Percentiles rank a stretch among this genome's conserved stretches.
Conservation (phyloP, 2,888 invertebrate species). For the Saturnia pavonia region DNA sequence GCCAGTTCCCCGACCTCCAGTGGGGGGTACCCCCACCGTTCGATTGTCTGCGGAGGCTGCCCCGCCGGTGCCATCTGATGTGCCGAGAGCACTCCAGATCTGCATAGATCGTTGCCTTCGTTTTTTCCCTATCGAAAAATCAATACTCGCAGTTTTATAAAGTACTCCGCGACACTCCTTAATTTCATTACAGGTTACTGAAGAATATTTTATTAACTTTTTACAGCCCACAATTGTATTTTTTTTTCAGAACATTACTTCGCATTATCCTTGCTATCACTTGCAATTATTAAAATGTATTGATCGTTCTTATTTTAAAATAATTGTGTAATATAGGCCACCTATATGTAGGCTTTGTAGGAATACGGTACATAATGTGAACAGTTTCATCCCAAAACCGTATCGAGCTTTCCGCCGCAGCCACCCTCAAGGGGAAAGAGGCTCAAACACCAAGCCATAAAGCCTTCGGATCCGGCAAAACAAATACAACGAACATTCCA, state of each 20-base stretch:
- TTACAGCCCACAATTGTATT: not conserved
- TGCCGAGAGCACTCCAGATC: constrained; percentile 82
- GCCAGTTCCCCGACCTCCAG: constrained; percentile 72
- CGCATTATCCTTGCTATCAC: not conserved
- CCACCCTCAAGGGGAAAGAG: constrained; percentile 77
- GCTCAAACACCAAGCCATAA: constrained; percentile 77
- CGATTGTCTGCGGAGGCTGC: constrained; percentile 82
- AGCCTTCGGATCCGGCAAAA: constrained; percentile 79
- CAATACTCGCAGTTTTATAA: constrained; percentile 78
- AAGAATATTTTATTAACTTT: not conserved
- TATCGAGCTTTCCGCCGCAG: constrained; percentile 72
- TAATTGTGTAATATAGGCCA: constrained; percentile 21
- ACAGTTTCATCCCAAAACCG: constrained; percentile 69
- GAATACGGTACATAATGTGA: constrained; percentile 72
- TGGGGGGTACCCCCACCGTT: constrained; percentile 71
- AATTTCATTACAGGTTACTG: constrained; percentile 54
- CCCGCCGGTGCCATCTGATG: constrained; percentile 82
- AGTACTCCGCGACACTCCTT: constrained; percentile 71
- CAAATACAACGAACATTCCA: constrained; percentile 81
- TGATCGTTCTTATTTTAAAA: not conserved
- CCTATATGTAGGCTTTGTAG: constrained; percentile 52
- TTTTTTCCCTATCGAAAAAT: constrained; percentile 82
- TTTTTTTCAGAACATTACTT: not conserved
- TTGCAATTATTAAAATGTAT: not conserved
- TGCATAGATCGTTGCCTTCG: constrained; percentile 82